phyloP scores from a whole-genome alignment of 2,888 invertebrate genomes.

The Taphrorychus bicolor region DNA sequence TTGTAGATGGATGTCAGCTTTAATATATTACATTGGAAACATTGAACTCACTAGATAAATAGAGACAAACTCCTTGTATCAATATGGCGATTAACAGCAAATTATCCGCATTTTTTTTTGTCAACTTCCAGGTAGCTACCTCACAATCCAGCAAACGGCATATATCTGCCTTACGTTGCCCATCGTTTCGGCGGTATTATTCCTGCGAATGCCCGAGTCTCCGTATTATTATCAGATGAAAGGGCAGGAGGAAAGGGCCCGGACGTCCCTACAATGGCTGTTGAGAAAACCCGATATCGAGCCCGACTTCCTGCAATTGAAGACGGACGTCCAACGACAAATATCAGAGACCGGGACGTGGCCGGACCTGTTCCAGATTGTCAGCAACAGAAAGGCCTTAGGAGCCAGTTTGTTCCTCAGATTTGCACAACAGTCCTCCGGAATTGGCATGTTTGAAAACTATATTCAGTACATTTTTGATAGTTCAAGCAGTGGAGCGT shows the following conservation, averaged over 20 bases:
- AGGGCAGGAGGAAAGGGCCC: slow-evolving; percentile 44
- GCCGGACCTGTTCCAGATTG: slow-evolving; percentile 50
- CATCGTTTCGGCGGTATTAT: slow-evolving; percentile 63
- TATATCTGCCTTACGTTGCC: slow-evolving; percentile 66
- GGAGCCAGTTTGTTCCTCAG: slow-evolving; percentile 49
- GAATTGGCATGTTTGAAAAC: slow-evolving; percentile 48
- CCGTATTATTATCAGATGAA: slow-evolving; percentile 51
- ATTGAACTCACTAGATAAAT: too few species aligned
- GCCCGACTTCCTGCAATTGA: slow-evolving; percentile 46
- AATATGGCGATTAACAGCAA: too few species aligned
- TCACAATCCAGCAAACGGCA: slow-evolving; percentile 56
- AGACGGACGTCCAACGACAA: slow-evolving; percentile 49
- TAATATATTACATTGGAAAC: too few species aligned
- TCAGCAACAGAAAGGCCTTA: slow-evolving; percentile 50
- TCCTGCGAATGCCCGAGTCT: slow-evolving; percentile 68
- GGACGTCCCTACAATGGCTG: slow-evolving; percentile 44
- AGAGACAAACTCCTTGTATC: too few species aligned
- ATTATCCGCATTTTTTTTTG: too few species aligned
- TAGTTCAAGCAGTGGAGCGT: slow-evolving; percentile 48
- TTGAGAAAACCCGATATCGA: slow-evolving; percentile 46
- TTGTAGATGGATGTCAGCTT: too few species aligned
- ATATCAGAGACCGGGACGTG: slow-evolving; percentile 52
- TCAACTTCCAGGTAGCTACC: slow-evolving; percentile 4
- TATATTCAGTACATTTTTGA: slow-evolving; percentile 54
- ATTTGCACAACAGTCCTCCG: slow-evolving; percentile 51